These are phyloP conservation scores for Sphaerophoria rueppellii DNA, from an alignment of 2,888 invertebrate genomes.

Conservation along the genomic window DNA sequence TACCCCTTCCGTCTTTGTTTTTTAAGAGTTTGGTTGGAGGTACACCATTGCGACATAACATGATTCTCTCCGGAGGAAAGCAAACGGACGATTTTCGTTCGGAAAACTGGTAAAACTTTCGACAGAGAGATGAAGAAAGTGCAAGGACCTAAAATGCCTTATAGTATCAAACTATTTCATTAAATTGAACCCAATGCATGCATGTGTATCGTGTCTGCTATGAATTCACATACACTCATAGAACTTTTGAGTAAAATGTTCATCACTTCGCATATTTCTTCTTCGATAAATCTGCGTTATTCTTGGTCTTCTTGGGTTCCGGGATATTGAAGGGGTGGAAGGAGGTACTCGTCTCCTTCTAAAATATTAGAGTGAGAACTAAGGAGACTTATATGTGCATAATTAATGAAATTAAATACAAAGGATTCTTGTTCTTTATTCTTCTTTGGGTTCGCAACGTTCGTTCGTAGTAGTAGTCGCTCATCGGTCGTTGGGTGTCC, in stretches of 20 bases:
- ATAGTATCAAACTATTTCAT: conserved; percentile 61
- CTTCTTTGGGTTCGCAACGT: conserved; percentile 55
- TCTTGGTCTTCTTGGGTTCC: conserved; percentile 10
- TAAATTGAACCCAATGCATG: conserved; percentile 51
- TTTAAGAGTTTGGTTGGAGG: not conserved
- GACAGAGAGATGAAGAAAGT: conserved; percentile 16
- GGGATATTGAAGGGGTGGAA: not conserved
- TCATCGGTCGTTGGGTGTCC: not conserved
- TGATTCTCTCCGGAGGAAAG: conserved; percentile 38
- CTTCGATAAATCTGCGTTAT: conserved; percentile 62
- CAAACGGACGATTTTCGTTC: conserved; percentile 49
- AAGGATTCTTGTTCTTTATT: conserved; percentile 59
- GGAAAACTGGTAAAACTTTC: conserved; percentile 2
- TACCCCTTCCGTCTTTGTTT: too few species aligned
- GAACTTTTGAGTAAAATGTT: not conserved
- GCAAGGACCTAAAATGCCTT: conserved; percentile 68
- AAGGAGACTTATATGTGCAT: conserved; percentile 69
- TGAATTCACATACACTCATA: not conserved
- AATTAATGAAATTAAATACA: conserved; percentile 74
- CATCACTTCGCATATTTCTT: conserved; percentile 50
- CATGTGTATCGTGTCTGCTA: conserved; percentile 2
- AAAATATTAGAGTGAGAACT: conserved; percentile 1
- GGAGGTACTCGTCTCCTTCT: conserved; percentile 9
- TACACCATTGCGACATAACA: not conserved
- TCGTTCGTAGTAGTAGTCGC: too few species aligned